Evolutionary conservation across 2,113 vertebrate genomes (phyloP), one percentile per base, ranked within the genome.

Genomic region (Barbus barbus): DNA sequence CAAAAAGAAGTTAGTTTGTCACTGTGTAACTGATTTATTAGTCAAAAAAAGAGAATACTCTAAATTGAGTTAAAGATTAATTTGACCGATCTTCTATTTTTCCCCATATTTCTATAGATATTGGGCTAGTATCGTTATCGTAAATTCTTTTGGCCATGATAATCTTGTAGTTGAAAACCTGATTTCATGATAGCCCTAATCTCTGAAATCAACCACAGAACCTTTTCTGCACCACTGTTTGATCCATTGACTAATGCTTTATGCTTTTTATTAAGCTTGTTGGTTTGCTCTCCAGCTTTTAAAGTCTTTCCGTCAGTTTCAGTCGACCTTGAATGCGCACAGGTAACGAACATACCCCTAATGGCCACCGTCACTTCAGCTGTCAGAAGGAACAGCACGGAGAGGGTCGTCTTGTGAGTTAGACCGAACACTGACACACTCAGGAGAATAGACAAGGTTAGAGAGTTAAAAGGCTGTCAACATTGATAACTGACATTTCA

Each of bases 351-450:
- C 56, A 83, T 18, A 48, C 58, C 13, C 44, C 73, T 89, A 83
- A 84, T 86, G 85, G 73, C 61, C n/a, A n/a, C 86, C 82, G 85
- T 88, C 84, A 89, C 88, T 86, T 84, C 60, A 83, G 67, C 81
- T 86, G 58, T 87, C 76, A 83, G 75, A 14, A 26, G n/a, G 14
- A 63, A 41, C 56, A 63, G 77, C 7, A 1, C 1, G 3, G 56
- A 61, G 38, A 80, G 38, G 38, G 24, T 31, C 41, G 26, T 80
- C 60, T 46, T 80, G 41, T 63, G 58, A 80, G 78, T 61, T 44
- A 79, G 36, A 79, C 77, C 3, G 56, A 80, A 31, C 78, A 28
- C 61, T 33, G 78, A 67, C 78, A 48, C 78, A 58, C 86, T 83
- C 79, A 7, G 82, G 83, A 81, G 83, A 61, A 60, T 14, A 24